phyloP scores from a whole-genome alignment of 2,797 vertebrate genomes.

The Psittacula echo region DNA sequence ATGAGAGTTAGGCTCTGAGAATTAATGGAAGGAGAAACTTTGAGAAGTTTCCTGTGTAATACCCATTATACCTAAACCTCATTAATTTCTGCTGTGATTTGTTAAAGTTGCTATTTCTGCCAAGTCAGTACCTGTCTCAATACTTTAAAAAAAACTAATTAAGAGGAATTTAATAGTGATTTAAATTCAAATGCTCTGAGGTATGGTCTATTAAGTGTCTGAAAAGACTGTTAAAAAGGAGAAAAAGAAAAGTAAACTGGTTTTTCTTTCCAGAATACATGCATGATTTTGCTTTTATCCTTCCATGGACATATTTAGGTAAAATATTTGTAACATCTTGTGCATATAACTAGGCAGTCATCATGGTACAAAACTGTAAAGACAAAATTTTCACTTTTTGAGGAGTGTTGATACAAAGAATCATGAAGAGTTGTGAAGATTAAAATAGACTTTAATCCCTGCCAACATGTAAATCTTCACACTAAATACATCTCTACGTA shows the following conservation, averaged over 20 bases:
- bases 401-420: constrained; percentile 29
- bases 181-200: constrained; percentile 4
- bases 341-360: neutral
- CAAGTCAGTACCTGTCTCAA: neutral
- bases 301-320: neutral
- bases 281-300: constrained; percentile 4
- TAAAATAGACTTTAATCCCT: constrained; percentile 18
- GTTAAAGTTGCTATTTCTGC: neutral
- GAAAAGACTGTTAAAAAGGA: constrained; percentile 16
- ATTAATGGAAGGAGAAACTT: neutral
- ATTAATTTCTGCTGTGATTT: neutral
- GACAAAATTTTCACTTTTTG: neutral
- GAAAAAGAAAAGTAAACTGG: neutral
- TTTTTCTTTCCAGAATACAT: neutral
- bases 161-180: neutral
- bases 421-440: neutral
- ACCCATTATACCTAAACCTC: neutral
- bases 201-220: neutral
- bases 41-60: neutral
- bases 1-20: neutral
- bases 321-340: neutral
- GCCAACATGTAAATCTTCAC: neutral
- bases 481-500: neutral
- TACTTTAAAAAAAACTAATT: neutral
- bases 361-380: neutral